Evolutionary conservation across 2,113 vertebrate genomes (phyloP), one percentile per base, ranked within the genome.

Genomic region (Sciurus niger): DNA sequence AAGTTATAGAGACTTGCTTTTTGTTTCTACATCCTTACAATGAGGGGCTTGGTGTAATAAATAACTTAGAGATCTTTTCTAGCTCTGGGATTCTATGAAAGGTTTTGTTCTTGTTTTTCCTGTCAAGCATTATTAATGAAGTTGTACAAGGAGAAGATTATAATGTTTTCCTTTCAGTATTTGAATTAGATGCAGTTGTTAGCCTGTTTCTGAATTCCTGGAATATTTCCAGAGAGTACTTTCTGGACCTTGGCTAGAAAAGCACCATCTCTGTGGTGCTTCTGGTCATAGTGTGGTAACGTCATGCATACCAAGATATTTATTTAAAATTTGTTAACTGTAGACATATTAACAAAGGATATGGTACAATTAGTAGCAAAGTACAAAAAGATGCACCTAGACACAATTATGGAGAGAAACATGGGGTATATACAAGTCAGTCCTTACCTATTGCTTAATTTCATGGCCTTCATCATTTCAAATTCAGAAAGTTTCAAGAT

Each of bases 311-410:
- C 3, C 8, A 48, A 37, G 30, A 48, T 40, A 68, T 43, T 83
- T 55, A 25, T 63, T 94, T 94, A 73, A 94, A 76, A 90, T 94
- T 32, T 87, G 20, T 53, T 74, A 28, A 84, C 24, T 94, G 37
- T 73, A 90, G 58, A 63, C 48, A 24, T 90, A 51, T 32, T 63
- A 76, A 79, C 20, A 84, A 40, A 87, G 32, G 43, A 58, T 5
- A 48, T 37, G 16, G 5, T 28, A 32, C 37, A 86, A 4, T 79
- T 78, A 76, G 37, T 43, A 37, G 28, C 30, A 43, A 32, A 79
- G 37, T 51, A 32, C 24, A 67, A 48, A 73, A 70, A 88, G 53
- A 53, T 55, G 24, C 13, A 53, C 74, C 55, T 68, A 70, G 63
- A 63, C 67, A 10, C 9, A 72, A 76, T n/a, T 55, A 72, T 20